These are phyloP conservation scores for Stenchaetothrips biformis DNA, from an alignment of 2,888 invertebrate species.

Conservation along the genomic window DNA sequence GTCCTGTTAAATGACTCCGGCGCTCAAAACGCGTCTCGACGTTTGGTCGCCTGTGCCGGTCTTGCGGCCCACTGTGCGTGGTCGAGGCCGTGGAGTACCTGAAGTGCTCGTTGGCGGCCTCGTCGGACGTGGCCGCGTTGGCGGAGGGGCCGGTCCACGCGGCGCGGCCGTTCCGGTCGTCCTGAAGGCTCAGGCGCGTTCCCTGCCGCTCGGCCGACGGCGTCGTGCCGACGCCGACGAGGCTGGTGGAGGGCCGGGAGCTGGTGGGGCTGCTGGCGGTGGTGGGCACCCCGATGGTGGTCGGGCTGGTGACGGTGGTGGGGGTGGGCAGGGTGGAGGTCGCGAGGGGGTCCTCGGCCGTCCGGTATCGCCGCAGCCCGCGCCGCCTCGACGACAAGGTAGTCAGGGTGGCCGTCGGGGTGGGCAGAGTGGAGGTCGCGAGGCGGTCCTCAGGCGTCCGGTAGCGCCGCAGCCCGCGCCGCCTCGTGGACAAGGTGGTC, in stretches of 20 bases:
- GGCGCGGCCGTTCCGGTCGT: neutral
- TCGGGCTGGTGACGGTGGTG: neutral
- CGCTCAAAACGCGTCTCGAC: no score
- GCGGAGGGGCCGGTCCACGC: neutral
- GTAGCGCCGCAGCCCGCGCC: neutral
- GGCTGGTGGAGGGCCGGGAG: neutral
- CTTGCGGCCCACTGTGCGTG: no score
- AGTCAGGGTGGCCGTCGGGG: neutral
- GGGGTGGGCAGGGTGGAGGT: neutral
- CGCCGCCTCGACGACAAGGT: neutral
- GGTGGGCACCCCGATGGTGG: neutral
- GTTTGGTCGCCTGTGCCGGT: no score
- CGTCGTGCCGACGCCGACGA: neutral
- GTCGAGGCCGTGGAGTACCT: neutral
- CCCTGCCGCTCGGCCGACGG: neutral
- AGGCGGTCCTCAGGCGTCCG: neutral
- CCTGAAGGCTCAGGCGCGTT: neutral
- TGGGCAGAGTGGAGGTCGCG: neutral
- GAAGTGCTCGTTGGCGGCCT: conserved; percentile 4
- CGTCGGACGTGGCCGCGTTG: neutral
- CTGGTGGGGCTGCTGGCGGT: neutral
- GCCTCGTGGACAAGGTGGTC: neutral
- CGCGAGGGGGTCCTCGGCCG: neutral
- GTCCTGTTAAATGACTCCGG: no score
- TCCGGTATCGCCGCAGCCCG: neutral